A percentile compares a stretch with the other conserved stretches of the same genome.
These are phyloP conservation scores for Megalops cyprinoides DNA, from an alignment of 2,797 vertebrate species.

Conservation along the genomic window DNA sequence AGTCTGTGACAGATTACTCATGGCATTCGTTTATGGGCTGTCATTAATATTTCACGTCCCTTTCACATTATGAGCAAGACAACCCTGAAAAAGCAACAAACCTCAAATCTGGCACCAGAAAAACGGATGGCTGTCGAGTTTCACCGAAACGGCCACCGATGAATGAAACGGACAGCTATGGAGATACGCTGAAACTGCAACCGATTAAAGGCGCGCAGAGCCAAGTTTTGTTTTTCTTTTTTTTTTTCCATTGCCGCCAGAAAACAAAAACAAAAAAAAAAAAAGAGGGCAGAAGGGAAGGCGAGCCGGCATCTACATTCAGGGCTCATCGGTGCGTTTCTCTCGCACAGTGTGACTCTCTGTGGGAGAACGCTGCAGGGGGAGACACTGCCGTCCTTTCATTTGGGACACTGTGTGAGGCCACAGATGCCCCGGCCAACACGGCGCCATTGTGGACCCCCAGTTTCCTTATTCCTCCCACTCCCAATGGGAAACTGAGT, in stretches of 20 bases:
- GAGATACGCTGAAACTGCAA: background rate
- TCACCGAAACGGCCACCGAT: background rate
- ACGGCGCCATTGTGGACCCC: slow-evolving; percentile 22
- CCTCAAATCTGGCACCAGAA: too few species aligned
- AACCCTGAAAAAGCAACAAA: background rate
- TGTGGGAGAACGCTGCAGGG: slow-evolving; percentile 3
- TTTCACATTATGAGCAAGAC: background rate
- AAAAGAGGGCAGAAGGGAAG: background rate
- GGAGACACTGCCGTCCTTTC: slow-evolving; percentile 33
- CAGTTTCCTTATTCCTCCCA: background rate
- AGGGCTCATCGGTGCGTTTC: background rate
- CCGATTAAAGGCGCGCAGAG: background rate
- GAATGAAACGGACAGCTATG: background rate
- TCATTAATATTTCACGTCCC: background rate
- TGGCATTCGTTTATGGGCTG: background rate
- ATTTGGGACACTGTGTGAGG: background rate
- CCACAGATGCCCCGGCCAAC: slow-evolving; percentile 10
- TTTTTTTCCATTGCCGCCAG: background rate
- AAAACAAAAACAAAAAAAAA: background rate
- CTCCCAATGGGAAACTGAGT: background rate
- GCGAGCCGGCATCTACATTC: slow-evolving; percentile 31
- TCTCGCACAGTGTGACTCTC: slow-evolving; percentile 26
- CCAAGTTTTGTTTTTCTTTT: background rate
- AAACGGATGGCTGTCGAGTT: too few species aligned
- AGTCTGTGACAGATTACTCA: background rate